These are phyloP conservation scores for Rhinolophus sinicus DNA, from an alignment of 2,113 vertebrate species.

Conservation along the genomic window DNA sequence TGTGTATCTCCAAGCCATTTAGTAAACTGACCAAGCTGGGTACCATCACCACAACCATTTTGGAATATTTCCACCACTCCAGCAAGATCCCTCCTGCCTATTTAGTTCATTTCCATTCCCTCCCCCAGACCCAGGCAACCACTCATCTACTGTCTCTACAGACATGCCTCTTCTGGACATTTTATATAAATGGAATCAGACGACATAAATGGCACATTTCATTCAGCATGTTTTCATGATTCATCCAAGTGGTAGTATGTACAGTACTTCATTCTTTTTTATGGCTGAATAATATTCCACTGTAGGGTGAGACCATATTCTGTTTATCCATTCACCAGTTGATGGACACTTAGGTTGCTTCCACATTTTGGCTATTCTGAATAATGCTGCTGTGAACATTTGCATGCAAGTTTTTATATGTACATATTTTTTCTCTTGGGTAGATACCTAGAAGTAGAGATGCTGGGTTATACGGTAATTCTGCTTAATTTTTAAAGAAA, in stretches of 20 bases:
- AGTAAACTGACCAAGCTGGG: background rate
- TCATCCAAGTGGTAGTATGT: background rate
- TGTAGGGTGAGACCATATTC: background rate
- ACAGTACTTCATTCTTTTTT: background rate
- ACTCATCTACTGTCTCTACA: background rate
- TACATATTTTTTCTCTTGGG: background rate
- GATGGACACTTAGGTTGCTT: background rate
- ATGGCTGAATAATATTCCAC: background rate
- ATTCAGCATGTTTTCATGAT: background rate
- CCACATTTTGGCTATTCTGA: background rate
- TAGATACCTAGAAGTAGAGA: background rate
- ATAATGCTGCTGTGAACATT: background rate
- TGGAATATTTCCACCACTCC: background rate
- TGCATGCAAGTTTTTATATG: background rate
- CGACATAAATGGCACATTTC: background rate
- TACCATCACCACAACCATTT: background rate
- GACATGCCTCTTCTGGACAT: background rate
- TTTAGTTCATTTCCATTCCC: background rate
- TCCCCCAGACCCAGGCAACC: background rate
- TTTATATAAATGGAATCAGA: background rate
- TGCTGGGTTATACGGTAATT: background rate
- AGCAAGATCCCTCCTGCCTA: background rate
- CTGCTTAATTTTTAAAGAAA: background rate
- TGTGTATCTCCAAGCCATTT: background rate
- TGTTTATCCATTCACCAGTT: background rate